Conservation (phyloP, 2,797 vertebrate species). For the Sandelia bainsii region DNA sequence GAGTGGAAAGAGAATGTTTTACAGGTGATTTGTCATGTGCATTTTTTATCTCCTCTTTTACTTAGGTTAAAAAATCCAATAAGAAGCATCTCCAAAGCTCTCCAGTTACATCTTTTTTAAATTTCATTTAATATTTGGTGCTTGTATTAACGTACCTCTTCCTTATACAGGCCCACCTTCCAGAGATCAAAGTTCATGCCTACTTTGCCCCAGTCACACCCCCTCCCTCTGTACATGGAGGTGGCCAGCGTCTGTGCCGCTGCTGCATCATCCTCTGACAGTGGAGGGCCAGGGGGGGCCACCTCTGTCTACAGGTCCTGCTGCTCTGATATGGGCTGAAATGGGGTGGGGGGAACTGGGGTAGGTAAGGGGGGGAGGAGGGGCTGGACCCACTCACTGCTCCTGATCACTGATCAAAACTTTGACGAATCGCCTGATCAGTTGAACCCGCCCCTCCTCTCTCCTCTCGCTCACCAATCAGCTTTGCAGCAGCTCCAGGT, state of each 20-base stretch:
- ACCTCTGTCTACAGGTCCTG: conserved; percentile 85
- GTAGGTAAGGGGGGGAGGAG: conserved; percentile 68
- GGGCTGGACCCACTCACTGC: conserved; percentile 81
- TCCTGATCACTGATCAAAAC: conserved; percentile 76
- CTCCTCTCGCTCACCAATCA: conserved; percentile 57
- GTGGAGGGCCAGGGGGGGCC: conserved; percentile 79
- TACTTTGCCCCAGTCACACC: conserved; percentile 95
- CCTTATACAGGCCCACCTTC: conserved; percentile 89
- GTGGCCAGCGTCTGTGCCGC: conserved; percentile 91
- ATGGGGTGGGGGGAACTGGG: conserved; percentile 32
- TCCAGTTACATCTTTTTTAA: not conserved
- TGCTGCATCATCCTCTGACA: conserved; percentile 94
- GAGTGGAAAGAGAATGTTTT: conserved; percentile 47
- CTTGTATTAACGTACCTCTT: conserved; percentile 20
- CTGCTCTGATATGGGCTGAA: conserved; percentile 76
- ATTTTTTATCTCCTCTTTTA: not conserved
- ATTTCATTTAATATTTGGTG: not conserved
- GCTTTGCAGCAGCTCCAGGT: conserved; percentile 37
- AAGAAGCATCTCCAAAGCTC: not conserved
- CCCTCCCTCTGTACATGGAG: conserved; percentile 89
- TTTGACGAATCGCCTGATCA: conserved; percentile 71
- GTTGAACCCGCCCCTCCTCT: conserved; percentile 73
- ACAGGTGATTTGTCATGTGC: not conserved
- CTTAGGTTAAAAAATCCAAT: not conserved
- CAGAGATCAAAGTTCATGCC: conserved; percentile 93